Conservation (phyloP, 1,140 invertebrate species). For the Drosophila jambulina region DNA sequence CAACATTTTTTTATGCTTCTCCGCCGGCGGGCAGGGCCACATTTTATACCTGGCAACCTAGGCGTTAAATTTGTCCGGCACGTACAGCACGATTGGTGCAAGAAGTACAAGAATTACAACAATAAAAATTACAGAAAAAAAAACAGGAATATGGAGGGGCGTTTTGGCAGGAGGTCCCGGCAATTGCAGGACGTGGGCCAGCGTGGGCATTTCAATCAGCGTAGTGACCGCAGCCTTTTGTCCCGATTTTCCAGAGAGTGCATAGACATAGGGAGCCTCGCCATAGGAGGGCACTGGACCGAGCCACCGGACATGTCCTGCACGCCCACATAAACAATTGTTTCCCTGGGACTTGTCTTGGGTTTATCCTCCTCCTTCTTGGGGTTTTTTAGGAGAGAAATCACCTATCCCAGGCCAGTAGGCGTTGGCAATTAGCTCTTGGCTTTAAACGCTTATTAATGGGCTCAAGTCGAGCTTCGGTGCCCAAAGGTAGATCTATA, state of each 20-base stretch:
- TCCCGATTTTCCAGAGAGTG: slow-evolving; percentile 14
- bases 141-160: neutral
- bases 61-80: slow-evolving; percentile 69
- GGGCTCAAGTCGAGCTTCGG: slow-evolving; percentile 47
- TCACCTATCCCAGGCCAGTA: neutral
- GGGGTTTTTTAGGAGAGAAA: neutral
- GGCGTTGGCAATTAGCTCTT: slow-evolving; percentile 61
- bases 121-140: neutral
- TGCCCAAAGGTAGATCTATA: slow-evolving; percentile 59
- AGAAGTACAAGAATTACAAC: neutral
- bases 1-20: slow-evolving; percentile 20
- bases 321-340: slow-evolving; percentile 52
- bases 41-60: slow-evolving; percentile 56
- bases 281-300: slow-evolving; percentile 55
- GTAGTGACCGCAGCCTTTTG: slow-evolving; percentile 41
- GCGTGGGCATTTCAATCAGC: slow-evolving; percentile 59
- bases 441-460: slow-evolving; percentile 77
- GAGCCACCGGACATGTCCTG: slow-evolving; percentile 37
- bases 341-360: slow-evolving; percentile 14
- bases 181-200: slow-evolving; percentile 33
- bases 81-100: slow-evolving; percentile 24
- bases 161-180: slow-evolving; percentile 4
- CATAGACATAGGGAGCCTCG: slow-evolving; percentile 14
- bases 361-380: neutral
- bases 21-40: slow-evolving; percentile 50